These are phyloP conservation scores for Siphamia tubifer DNA, from an alignment of 2,113 vertebrate genomes.

Conservation along the genomic window DNA sequence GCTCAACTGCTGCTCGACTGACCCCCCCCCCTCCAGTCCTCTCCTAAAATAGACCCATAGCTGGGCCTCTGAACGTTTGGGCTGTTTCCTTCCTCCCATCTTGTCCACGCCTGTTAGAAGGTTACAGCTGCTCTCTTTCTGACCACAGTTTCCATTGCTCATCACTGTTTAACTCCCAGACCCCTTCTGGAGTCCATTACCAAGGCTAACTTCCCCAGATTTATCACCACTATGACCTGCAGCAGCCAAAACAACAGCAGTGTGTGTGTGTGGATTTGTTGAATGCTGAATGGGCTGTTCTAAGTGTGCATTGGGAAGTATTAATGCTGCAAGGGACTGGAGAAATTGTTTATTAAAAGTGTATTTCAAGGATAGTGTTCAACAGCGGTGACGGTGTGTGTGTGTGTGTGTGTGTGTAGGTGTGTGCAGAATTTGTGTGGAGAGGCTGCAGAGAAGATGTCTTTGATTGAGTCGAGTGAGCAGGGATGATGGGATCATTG, in stretches of 20 bases:
- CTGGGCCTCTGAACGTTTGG: conserved; percentile 68
- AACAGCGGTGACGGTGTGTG: not conserved
- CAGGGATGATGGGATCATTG: conserved; percentile 40
- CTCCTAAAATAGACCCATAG: conserved; percentile 72
- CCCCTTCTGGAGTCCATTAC: conserved; percentile 76
- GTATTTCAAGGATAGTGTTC: conserved; percentile 20
- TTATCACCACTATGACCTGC: conserved; percentile 69
- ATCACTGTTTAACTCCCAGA: conserved; percentile 72
- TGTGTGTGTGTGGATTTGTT: conserved; percentile 28
- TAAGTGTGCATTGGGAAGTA: conserved; percentile 1
- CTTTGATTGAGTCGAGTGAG: conserved; percentile 32
- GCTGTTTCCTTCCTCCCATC: conserved; percentile 72
- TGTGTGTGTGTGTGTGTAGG: not conserved
- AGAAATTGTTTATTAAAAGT: conserved; percentile 36
- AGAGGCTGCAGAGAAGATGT: conserved; percentile 29
- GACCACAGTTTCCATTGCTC: conserved; percentile 79
- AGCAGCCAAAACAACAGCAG: conserved; percentile 66
- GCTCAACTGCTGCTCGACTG: conserved; percentile 42
- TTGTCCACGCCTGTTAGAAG: conserved; percentile 69
- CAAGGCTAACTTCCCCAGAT: conserved; percentile 71
- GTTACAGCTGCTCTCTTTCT: conserved; percentile 70
- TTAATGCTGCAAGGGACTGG: conserved; percentile 12
- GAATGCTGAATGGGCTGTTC: conserved; percentile 43
- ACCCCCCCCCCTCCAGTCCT: conserved; percentile 42
- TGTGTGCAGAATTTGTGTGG: not conserved